These are phyloP conservation scores for Alviniconcha strummeri DNA, from an alignment of 2,888 invertebrate genomes.

Conservation along the genomic window DNA sequence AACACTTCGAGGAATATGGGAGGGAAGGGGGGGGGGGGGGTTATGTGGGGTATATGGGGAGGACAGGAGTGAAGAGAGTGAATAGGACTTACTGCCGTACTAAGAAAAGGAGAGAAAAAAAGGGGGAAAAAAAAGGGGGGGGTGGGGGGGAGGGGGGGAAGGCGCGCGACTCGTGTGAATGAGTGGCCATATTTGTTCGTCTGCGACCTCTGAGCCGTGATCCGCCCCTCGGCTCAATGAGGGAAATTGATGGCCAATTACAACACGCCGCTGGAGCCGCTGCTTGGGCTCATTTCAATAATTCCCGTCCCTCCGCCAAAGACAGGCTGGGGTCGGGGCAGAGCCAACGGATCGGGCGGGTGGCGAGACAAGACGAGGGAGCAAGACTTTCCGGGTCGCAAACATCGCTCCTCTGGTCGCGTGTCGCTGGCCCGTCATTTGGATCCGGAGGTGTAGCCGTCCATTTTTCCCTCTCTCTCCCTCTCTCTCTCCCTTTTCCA, in stretches of 20 bases:
- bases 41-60: background rate
- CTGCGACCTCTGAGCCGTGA: constrained; percentile 6
- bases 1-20: background rate
- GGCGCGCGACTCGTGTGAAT: background rate
- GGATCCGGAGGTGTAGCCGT: too few species aligned
- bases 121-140: background rate
- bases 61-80: background rate
- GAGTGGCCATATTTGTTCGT: constrained; percentile 12
- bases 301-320: background rate
- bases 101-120: background rate
- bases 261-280: constrained; percentile 16
- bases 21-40: background rate
- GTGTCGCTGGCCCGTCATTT: background rate
- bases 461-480: background rate
- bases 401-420: background rate
- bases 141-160: too few species aligned
- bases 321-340: background rate
- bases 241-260: constrained; percentile 35
- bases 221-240: constrained; percentile 25
- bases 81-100: background rate
- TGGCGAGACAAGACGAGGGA: background rate
- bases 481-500: background rate
- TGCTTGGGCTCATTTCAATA: constrained; percentile 30
- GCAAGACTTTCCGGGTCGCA: background rate
- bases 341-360: background rate